Percentiles rank a stretch among this genome's conserved stretches.
Conservation (phyloP, 2,888 invertebrate genomes). For the Tiphia femorata region DNA sequence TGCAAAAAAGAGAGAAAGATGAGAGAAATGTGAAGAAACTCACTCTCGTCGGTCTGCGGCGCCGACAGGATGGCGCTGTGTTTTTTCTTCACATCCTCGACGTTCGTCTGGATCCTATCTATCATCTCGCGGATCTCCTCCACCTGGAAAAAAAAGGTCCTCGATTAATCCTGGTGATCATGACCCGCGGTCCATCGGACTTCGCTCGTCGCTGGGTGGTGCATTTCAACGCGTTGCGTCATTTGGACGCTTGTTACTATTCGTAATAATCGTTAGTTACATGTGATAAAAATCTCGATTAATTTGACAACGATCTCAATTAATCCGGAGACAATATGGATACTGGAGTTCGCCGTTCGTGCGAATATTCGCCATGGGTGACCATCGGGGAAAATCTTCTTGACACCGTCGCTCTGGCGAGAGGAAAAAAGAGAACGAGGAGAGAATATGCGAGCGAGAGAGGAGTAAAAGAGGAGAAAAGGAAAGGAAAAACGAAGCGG, state of each 20-base stretch:
- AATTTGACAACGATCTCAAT: no score
- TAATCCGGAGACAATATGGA: no score
- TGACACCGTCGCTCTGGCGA: not conserved
- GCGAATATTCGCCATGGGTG: no score
- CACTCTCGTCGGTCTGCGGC: constrained; percentile 98
- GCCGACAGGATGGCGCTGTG: constrained; percentile 99
- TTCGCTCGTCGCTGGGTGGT: no score
- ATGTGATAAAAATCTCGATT: no score
- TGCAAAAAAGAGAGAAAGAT: constrained; percentile 3
- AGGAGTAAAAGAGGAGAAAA: not conserved
- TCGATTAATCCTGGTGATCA: no score
- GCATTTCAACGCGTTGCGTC: no score
- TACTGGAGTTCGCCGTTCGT: no score
- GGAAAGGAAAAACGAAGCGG: not conserved
- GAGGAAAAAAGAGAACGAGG: not conserved
- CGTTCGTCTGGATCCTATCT: constrained; percentile 99
- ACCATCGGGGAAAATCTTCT: no score
- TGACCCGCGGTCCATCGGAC: no score
- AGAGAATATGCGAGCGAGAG: not conserved
- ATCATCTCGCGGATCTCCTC: constrained; percentile 99
- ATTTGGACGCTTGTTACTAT: no score
- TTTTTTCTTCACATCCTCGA: constrained; percentile 99
- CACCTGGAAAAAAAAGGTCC: constrained; percentile 81
- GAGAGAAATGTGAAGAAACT: constrained; percentile 69
- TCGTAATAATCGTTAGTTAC: no score